Percentiles rank a stretch among this genome's conserved stretches.
phyloP scores from a whole-genome alignment of 2,113 vertebrate species.

The Heteronetta atricapilla region DNA sequence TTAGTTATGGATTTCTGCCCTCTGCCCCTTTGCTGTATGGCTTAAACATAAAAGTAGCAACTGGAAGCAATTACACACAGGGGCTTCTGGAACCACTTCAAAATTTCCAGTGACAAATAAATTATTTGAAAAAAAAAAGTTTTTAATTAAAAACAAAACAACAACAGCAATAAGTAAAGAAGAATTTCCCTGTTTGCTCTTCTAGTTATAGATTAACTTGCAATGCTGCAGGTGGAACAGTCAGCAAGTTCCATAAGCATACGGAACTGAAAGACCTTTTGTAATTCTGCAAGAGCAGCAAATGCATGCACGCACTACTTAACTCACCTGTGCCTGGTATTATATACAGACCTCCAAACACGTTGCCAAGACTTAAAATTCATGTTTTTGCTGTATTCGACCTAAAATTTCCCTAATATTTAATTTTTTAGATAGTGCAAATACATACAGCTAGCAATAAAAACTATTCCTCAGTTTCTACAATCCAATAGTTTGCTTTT shows the following conservation, averaged over 20 bases:
- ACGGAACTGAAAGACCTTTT: neutral
- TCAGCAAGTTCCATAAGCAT: neutral
- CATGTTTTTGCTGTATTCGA: neutral
- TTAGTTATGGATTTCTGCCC: neutral
- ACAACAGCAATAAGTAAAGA: too few relatives aligned
- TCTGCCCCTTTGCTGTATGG: neutral
- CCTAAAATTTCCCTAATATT: neutral
- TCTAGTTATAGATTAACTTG: neutral
- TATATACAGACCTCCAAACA: neutral
- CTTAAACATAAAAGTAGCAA: neutral
- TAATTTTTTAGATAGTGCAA: neutral
- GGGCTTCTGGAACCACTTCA: neutral
- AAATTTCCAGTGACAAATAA: neutral
- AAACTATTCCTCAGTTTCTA: neutral
- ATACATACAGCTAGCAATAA: neutral
- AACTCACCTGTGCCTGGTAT: neutral
- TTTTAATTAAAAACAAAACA: neutral
- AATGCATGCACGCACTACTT: accelerated
- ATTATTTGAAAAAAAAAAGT: too few relatives aligned
- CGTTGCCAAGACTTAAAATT: neutral
- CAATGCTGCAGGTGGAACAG: neutral
- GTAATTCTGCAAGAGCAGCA: neutral
- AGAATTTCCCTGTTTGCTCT: neutral
- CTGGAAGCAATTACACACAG: neutral
- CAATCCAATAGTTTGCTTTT: neutral